Evolutionary conservation across 2,797 vertebrate genomes (phyloP), one percentile per base, ranked within the genome.

Genomic region (Lepus townsendii): DNA sequence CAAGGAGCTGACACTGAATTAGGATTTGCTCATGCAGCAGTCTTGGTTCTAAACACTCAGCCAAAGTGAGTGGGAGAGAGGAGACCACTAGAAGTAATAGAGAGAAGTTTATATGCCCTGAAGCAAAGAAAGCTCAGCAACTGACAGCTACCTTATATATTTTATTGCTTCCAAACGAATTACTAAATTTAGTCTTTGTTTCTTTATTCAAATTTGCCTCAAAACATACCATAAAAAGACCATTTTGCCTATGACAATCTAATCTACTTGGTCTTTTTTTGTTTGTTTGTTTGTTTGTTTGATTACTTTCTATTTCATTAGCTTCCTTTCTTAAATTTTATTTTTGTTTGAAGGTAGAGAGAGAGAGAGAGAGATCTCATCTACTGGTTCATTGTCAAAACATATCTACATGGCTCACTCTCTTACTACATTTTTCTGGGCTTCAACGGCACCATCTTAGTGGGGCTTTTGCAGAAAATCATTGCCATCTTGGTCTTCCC

Each of bases 401-500:
- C 19, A 30, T 17, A 26, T 7, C 38, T 60, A 5, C 3, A 2
- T 17, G 50, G 27, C 35, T 93, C 24, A 17, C n/a, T 77, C 38
- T 32, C 10, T 73, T 12, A n/a, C 7, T 47, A 38, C 22, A 4
- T 30, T 42, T 63, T 17, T 22, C 2, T 80, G 86, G 76, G 68
- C 22, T 79, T 50, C 20, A 30, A 75, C 16, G 79, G 38, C 0
- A 76, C 9, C 0, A 5, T 63, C 47, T 47, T 8, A 1, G 0
- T 2, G 3, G 19, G 47, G 14, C 32, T 77, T 93, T 54, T 69
- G 1, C 22, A 26, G 50, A 68, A 72, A 91, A 6, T 16, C 60
- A 9, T 32, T 42, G 3, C 2, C 27, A 5, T 1, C 0, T 3
- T 24, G 72, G 14, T 1, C 32, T 19, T 65, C 9, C 2, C 0